Conservation (phyloP, 2,113 vertebrate genomes). For the Pedetes capensis region DNA sequence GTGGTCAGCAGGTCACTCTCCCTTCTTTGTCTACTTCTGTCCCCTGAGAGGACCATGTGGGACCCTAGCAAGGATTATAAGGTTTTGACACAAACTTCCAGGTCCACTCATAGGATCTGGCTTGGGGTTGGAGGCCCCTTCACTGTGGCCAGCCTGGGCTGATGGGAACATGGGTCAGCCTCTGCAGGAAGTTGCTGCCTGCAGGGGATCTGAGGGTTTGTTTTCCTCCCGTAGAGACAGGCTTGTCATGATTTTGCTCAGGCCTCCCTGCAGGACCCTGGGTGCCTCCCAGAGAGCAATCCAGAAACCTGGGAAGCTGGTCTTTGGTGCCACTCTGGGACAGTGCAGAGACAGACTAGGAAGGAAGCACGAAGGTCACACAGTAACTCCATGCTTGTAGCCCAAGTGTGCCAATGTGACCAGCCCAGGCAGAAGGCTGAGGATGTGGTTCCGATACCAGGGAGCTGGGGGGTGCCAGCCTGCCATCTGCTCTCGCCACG, state of each 20-base stretch:
- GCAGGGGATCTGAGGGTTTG: not conserved
- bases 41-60: not conserved
- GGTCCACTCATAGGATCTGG: not conserved
- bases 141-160: not conserved
- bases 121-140: not conserved
- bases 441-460: conserved; percentile 55
- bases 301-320: not conserved
- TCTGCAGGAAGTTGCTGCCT: not conserved
- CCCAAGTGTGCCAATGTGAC: conserved; percentile 32
- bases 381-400: not conserved
- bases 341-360: not conserved
- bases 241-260: not conserved
- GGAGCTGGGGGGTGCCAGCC: not conserved
- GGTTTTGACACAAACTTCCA: not conserved
- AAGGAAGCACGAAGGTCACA: not conserved
- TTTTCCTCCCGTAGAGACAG: not conserved
- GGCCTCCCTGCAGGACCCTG: not conserved
- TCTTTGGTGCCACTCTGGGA: not conserved
- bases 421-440: conserved; percentile 41
- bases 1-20: not conserved
- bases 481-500: conserved; percentile 63
- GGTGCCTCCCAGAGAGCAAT: not conserved
- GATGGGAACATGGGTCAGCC: not conserved
- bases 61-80: not conserved
- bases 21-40: not conserved